Percentiles rank a stretch among this genome's conserved stretches.
Evolutionary conservation across 2,888 invertebrate genomes (phyloP).

Genomic region (Athalia cordata): DNA sequence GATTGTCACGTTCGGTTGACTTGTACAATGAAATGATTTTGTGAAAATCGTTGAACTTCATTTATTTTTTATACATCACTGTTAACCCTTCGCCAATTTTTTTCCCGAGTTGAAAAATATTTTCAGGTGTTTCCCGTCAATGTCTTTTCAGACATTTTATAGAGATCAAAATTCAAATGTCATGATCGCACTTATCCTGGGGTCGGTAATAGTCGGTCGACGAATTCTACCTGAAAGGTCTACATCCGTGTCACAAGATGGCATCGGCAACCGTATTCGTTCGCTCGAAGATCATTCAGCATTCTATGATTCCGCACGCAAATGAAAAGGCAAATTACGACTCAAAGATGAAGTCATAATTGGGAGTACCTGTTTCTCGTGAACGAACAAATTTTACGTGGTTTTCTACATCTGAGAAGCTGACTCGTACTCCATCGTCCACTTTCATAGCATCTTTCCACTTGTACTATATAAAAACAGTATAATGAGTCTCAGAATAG

Average conservation of each 20-base stretch:
- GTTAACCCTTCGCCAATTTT: background rate
- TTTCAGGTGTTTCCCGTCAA: too few relatives aligned
- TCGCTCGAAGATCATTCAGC: slow-evolving; percentile 51
- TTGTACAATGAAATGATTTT: slow-evolving; percentile 44
- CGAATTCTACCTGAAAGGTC: too few relatives aligned
- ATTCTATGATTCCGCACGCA: too few relatives aligned
- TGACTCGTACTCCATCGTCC: slow-evolving; percentile 81
- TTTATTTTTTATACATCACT: background rate
- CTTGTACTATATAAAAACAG: slow-evolving; percentile 75
- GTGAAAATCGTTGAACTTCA: slow-evolving; percentile 24
- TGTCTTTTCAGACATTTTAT: too few relatives aligned
- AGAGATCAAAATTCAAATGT: too few relatives aligned
- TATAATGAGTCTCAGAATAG: background rate
- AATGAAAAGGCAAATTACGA: slow-evolving; percentile 16
- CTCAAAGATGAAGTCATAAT: slow-evolving; percentile 77
- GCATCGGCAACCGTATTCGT: background rate
- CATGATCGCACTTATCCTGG: too few relatives aligned
- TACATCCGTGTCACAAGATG: too few relatives aligned
- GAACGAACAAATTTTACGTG: slow-evolving; percentile 84
- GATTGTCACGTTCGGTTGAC: slow-evolving; percentile 20
- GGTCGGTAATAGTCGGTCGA: too few relatives aligned
- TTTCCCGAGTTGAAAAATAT: too few relatives aligned
- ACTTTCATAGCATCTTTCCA: slow-evolving; percentile 84
- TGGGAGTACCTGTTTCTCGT: slow-evolving; percentile 78
- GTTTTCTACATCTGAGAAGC: slow-evolving; percentile 80